Evolutionary conservation across 2,797 vertebrate genomes (phyloP).

Genomic region (Euphonia xanthogaster): DNA sequence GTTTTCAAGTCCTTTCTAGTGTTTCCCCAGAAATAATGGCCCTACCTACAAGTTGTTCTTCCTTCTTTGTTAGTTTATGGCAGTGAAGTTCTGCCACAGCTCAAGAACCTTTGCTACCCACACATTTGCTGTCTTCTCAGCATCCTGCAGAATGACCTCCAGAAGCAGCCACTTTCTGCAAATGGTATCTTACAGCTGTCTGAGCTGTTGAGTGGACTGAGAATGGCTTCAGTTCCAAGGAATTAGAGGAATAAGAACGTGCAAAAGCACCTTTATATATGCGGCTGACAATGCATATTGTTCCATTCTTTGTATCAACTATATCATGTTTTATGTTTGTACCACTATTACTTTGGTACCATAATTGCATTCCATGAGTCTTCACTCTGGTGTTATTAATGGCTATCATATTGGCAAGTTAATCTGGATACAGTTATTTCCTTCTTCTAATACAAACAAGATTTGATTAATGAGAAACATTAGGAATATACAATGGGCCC

Average conservation of each 20-base stretch:
- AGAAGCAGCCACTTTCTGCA: background rate
- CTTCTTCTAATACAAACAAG: conserved; percentile 49
- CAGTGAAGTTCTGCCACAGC: background rate
- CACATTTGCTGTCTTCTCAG: background rate
- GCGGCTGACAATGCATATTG: background rate
- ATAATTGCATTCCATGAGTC: conserved; percentile 23
- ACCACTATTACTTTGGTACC: background rate
- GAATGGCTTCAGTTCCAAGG: background rate
- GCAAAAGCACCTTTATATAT: background rate
- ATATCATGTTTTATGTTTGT: background rate
- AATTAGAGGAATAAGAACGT: background rate
- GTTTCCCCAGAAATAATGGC: background rate
- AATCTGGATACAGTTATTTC: conserved; percentile 63
- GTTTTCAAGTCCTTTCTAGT: background rate
- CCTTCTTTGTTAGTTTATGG: background rate
- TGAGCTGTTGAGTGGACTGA: background rate
- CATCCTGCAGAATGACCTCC: background rate
- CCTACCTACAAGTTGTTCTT: background rate
- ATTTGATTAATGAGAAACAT: conserved; percentile 67
- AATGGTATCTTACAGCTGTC: background rate
- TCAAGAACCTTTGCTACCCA: background rate
- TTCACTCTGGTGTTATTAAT: conserved; percentile 48
- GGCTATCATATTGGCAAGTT: conserved; percentile 48
- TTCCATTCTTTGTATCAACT: background rate
- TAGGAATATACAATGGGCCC: conserved; percentile 47